Evolutionary conservation across 2,888 invertebrate genomes (phyloP).

Genomic region (Aplocera efformata): DNA sequence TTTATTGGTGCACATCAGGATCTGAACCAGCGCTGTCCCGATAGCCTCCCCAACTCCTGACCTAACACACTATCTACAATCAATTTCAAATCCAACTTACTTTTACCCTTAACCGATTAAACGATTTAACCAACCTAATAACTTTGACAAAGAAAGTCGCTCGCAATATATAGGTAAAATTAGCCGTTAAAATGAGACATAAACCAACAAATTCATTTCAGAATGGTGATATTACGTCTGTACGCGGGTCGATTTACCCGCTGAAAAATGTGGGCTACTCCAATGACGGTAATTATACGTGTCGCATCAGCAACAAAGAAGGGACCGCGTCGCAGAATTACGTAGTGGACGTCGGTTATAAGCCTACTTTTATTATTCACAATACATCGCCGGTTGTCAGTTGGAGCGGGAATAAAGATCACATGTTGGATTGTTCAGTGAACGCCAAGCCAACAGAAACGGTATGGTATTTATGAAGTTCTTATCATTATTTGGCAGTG

Average conservation of each 20-base stretch:
- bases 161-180: too few species aligned
- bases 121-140: too few species aligned
- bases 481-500: too few species aligned
- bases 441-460: constrained; percentile 16
- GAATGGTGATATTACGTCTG: constrained; percentile 1
- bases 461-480: constrained; percentile 12
- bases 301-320: constrained; percentile 20
- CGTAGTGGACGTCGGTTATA: constrained; percentile 20
- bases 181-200: too few species aligned
- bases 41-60: too few species aligned
- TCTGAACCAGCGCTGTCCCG: too few species aligned
- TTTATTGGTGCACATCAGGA: too few species aligned
- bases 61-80: too few species aligned
- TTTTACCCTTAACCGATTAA: too few species aligned
- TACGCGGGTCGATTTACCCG: constrained; percentile 6
- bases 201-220: too few species aligned
- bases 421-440: constrained; percentile 17
- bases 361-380: constrained; percentile 10
- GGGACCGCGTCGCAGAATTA: constrained; percentile 21
- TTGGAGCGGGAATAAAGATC: constrained; percentile 14
- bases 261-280: constrained; percentile 6
- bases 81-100: too few species aligned
- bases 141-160: too few species aligned
- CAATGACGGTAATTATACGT: constrained; percentile 28
- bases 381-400: background rate